Base-by-base conservation (phyloP, 2,888 invertebrate species). In the Parelbella ahira region DNA sequence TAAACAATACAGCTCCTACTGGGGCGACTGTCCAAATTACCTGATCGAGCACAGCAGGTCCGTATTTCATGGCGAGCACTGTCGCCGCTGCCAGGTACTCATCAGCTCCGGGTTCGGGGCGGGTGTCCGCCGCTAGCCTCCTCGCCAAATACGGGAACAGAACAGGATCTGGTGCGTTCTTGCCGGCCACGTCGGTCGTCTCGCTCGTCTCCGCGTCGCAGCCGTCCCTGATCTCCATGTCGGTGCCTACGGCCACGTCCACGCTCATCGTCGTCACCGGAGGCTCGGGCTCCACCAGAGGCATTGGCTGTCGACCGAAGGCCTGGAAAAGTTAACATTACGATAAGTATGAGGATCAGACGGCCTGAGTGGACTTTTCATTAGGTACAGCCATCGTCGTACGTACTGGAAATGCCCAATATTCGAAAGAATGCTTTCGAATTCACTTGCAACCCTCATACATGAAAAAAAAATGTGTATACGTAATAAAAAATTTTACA, bases 61-160 rank as follows among this genome's bases (percentile, higher is more conserved):
- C 95, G 66, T 96, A 95, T 81, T 96, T 95, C 67, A 96, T 91
- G 48, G 94, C 94, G 51, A 96, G 89, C 91, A 96, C 96, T 0
- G 95, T 95, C 10, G 95, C 93, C 0, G 96, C 96, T 1, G 94
- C 94, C 47, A 93, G 91, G 28, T 93, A 94, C 68, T 95, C 96
- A 58, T 94, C 93, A 37, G 92, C 89, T 44, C 80, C 80, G 18
- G 83, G 83, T 54, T 73, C 74, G 10, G 74, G 59, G 13, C 63
- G 52, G 33, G 57, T 60, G 43, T 68, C 73, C 33, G 68, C 87
- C 25, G 90, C 91, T 38, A 91, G 80, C 27, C 90, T 90, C 47
- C 93, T 92, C 50, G 94, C 94, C 48, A 96, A 87, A 79, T 93
- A 94, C 21, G 96, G 96, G 80, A 95, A 96, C 48, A 96, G 88